These are phyloP conservation scores for Pemphigus obesinymphae DNA, from an alignment of 1,140 invertebrate species.

Conservation along the genomic window DNA sequence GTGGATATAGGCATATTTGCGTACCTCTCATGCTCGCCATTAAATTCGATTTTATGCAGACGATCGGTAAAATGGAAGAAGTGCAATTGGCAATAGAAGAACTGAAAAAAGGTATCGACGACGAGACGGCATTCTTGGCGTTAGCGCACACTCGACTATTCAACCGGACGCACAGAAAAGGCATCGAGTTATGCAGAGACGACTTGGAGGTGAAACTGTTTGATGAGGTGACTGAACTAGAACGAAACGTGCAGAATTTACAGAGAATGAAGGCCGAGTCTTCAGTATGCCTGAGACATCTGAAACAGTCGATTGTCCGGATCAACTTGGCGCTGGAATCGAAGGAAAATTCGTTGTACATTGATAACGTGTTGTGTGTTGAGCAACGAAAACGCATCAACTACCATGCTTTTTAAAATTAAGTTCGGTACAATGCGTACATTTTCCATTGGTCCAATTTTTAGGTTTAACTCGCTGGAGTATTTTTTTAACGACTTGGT, in stretches of 20 bases:
- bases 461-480: no score
- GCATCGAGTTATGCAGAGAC: conserved; percentile 67
- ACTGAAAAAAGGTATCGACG: conserved; percentile 71
- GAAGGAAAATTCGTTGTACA: background rate
- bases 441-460: no score
- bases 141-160: conserved; percentile 77
- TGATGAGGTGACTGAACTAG: background rate
- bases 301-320: conserved; percentile 1
- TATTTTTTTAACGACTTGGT: no score
- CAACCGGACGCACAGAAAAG: conserved; percentile 68
- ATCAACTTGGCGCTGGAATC: background rate
- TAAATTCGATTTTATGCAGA: conserved; percentile 47
- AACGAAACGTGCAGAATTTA: background rate
- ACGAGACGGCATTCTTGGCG: conserved; percentile 76
- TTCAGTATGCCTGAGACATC: background rate
- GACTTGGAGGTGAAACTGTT: background rate
- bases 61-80: conserved; percentile 60
- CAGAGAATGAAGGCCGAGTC: background rate
- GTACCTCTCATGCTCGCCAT: no score
- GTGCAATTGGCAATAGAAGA: conserved; percentile 73
- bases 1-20: no score
- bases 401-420: background rate
- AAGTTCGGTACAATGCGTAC: no score
- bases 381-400: conserved; percentile 12
- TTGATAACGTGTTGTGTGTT: background rate